Evolutionary conservation across 2,797 vertebrate species (phyloP).

Genomic region (Choloepus didactylus): DNA sequence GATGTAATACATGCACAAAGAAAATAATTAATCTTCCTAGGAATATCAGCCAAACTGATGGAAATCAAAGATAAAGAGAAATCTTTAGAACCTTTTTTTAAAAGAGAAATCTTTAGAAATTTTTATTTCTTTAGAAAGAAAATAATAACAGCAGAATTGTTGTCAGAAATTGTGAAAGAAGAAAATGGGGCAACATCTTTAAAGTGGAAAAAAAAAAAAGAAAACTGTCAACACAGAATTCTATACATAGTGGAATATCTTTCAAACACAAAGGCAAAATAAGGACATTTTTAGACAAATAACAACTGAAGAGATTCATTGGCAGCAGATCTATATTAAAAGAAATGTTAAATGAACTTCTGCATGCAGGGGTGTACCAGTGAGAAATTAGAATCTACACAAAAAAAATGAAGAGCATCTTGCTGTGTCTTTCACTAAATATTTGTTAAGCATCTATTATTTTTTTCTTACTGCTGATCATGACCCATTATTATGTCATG

Average conservation of each 20-base stretch:
- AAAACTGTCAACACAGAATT: neutral
- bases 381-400: neutral
- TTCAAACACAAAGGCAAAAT: neutral
- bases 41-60: neutral
- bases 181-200: neutral
- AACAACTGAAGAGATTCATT: neutral
- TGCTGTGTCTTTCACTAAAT: neutral
- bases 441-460: neutral
- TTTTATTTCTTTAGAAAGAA: neutral
- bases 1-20: neutral
- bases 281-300: neutral
- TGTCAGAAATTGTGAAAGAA: neutral
- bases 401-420: neutral
- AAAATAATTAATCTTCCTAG: neutral
- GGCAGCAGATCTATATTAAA: neutral
- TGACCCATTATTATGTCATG: neutral
- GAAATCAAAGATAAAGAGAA: neutral
- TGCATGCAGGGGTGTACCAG: too few species aligned
- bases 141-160: neutral
- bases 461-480: neutral
- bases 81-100: neutral
- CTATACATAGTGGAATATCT: neutral
- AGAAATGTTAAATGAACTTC: neutral
- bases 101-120: too few species aligned
- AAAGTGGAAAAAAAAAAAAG: neutral